phyloP scores from a whole-genome alignment of 2,797 vertebrate genomes.

The Podarcis siculus region DNA sequence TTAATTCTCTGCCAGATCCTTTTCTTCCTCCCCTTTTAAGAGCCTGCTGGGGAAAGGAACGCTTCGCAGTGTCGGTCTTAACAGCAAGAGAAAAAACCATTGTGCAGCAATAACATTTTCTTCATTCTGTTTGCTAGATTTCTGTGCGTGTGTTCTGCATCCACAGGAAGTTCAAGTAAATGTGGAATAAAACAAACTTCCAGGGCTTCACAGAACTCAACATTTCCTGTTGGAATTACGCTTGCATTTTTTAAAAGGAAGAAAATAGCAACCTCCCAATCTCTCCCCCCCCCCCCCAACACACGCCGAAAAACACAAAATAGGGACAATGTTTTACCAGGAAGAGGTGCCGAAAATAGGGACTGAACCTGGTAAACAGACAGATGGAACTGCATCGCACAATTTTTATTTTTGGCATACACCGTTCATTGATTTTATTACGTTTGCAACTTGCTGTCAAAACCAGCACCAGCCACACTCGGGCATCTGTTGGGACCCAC shows the following conservation, averaged over 20 bases:
- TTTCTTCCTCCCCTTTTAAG: not conserved
- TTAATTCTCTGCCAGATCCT: constrained; percentile 6
- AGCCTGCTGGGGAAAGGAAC: not conserved
- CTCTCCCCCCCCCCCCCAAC: too few species aligned
- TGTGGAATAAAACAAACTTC: not conserved
- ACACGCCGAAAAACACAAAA: not conserved
- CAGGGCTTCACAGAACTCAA: not conserved
- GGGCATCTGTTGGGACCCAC: too few species aligned
- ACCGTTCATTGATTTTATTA: too few species aligned
- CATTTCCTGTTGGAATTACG: not conserved
- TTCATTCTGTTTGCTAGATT: not conserved
- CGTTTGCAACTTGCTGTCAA: accelerated
- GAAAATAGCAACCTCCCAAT: not conserved
- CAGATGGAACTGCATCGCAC: not conserved
- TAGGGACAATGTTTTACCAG: not conserved
- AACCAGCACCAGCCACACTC: not conserved
- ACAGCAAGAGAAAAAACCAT: not conserved
- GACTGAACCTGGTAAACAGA: not conserved
- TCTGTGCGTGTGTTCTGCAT: not conserved
- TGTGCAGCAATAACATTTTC: not conserved
- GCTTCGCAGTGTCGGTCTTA: too few species aligned
- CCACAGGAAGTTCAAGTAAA: not conserved
- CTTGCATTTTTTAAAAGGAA: not conserved
- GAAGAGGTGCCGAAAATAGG: not conserved
- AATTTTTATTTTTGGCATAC: not conserved